Conservation (phyloP, 2,113 vertebrate genomes). For the Embiotoca jacksoni region DNA sequence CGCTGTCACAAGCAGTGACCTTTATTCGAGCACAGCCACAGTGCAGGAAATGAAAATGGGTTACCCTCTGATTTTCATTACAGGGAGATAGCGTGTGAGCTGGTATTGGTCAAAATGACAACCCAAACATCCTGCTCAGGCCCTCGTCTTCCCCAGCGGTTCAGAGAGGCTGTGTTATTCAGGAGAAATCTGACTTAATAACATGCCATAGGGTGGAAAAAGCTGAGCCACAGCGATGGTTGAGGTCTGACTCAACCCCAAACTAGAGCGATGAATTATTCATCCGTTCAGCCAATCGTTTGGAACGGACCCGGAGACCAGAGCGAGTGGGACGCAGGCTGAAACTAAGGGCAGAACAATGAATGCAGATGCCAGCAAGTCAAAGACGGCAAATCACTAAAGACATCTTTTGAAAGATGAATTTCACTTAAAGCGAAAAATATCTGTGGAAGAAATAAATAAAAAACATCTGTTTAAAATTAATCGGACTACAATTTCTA, state of each 20-base stretch:
- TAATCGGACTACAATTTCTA: no score
- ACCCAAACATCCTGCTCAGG: constrained; percentile 26
- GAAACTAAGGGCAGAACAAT: constrained; percentile 43
- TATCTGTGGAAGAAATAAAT: no score
- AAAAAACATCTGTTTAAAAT: no score
- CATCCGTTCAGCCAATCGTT: constrained; percentile 59
- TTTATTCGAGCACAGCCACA: constrained; percentile 27
- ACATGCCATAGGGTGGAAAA: constrained; percentile 51
- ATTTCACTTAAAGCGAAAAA: no score
- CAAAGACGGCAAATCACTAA: background rate
- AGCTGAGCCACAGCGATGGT: constrained; percentile 43
- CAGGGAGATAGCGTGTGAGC: background rate
- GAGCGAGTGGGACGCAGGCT: constrained; percentile 15
- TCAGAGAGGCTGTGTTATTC: constrained; percentile 28
- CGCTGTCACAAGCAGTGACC: constrained; percentile 31
- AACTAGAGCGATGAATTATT: constrained; percentile 75
- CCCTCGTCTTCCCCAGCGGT: constrained; percentile 5
- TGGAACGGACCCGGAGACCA: constrained; percentile 39
- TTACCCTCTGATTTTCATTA: constrained; percentile 36
- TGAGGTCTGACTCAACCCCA: constrained; percentile 61
- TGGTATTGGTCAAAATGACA: constrained; percentile 32
- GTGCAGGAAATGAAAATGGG: constrained; percentile 64
- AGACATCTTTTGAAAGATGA: no score
- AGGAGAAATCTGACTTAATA: constrained; percentile 47
- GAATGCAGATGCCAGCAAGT: constrained; percentile 43